A percentile compares a stretch with the other conserved stretches of the same genome.
These are phyloP conservation scores for Pachyramphus minor DNA, from an alignment of 2,113 vertebrate genomes.

Conservation along the genomic window DNA sequence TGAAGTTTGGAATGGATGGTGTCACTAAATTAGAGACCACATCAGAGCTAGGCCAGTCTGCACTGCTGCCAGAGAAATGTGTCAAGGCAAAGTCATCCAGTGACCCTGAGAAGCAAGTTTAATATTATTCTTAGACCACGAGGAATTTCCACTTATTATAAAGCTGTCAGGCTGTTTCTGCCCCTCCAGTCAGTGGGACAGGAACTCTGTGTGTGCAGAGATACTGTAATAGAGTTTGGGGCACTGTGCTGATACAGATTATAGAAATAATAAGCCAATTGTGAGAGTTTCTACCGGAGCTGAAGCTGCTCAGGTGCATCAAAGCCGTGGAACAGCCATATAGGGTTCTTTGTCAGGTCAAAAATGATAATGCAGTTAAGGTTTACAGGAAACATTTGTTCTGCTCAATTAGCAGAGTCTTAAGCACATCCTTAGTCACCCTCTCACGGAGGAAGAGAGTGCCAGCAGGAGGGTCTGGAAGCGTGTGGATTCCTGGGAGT, in stretches of 20 bases:
- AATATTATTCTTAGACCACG: conserved; percentile 20
- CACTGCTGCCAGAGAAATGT: neutral
- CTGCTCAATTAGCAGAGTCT: neutral
- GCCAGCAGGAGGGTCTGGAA: neutral
- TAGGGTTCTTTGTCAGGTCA: neutral
- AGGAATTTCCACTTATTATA: conserved; percentile 31
- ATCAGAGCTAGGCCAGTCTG: neutral
- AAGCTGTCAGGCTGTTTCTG: neutral
- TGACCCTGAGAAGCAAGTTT: conserved; percentile 7
- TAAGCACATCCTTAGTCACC: neutral
- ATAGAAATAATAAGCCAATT: neutral
- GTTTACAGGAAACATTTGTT: neutral
- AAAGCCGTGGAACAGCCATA: neutral
- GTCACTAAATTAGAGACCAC: conserved; percentile 1
- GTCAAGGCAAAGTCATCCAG: neutral
- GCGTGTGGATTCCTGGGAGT: neutral
- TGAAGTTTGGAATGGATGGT: neutral
- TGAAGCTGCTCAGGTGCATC: neutral
- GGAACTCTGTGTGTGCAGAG: neutral
- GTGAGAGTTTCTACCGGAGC: neutral
- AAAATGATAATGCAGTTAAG: neutral
- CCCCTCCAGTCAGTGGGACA: neutral
- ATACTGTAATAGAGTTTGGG: neutral
- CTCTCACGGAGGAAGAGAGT: neutral
- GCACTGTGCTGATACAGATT: neutral